Base-by-base conservation (phyloP, 1,140 invertebrate genomes). In the Triops longicaudatus region DNA sequence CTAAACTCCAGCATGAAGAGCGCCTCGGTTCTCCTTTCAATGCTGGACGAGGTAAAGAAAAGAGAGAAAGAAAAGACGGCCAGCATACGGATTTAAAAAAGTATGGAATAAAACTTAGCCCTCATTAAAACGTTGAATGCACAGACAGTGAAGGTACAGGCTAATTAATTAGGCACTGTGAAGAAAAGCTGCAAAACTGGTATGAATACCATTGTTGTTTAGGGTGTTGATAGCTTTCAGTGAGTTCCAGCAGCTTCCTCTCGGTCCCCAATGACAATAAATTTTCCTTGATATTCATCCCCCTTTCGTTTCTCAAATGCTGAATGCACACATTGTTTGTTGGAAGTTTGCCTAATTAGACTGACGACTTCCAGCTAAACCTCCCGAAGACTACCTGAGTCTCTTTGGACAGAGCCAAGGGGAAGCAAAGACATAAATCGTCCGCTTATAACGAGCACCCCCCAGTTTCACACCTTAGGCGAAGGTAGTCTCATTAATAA, bases 161-260 rank as follows among this genome's bases (percentile, higher is more conserved):
- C 50, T 63, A 63, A 63, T 63, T 63, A 63, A 63, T 63, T 63
- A 63, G 50, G 50, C 50, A 63, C 50, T 63, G 50, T 63, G 50
- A 22, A 63, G n/a, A 63, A 17, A 63, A 22, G 50, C 50, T 63
- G 50, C 14, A 63, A 63, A 63, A 63, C 50, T 22, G 14, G 50
- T 63, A 63, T 63, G 7, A n/a, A 63, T n/a, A 63, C 50, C n/a
- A 63, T 63, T 63, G 50, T 63, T 63, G 10, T 63, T 63, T 17
- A 17, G 14, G 17, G 50, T 63, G 31, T 63, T 63, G 22, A n/a
- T 63, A 17, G 50, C 17, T 63, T 17, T 63, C 50, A 37, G 31
- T 37, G 31, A 37, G 31, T 37, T 37, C 31, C 31, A 37, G 31
- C 50, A 63, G n/a, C 17, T 63, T 63, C 50, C 22, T 37, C 7